A percentile compares a stretch with the other conserved stretches of the same genome.
These are phyloP conservation scores for Pyrgus malvae DNA, from an alignment of 2,888 invertebrate species.

Conservation along the genomic window DNA sequence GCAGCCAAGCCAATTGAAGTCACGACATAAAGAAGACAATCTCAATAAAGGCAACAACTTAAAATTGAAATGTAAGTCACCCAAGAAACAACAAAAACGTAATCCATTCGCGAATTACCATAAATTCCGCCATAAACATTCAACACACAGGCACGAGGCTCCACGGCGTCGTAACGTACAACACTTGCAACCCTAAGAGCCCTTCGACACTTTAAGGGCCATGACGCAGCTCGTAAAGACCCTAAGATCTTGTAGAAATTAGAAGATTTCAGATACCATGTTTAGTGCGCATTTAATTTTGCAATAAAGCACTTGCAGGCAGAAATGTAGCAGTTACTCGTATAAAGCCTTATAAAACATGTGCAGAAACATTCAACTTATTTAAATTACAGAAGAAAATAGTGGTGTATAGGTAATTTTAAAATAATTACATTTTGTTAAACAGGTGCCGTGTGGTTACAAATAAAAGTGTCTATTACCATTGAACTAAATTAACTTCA, in stretches of 20 bases:
- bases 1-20: too few relatives aligned
- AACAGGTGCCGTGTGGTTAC: too few relatives aligned
- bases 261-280: slow-evolving; percentile 15
- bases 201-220: slow-evolving; percentile 18
- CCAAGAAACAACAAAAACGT: neutral
- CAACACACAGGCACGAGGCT: slow-evolving; percentile 15
- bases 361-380: too few relatives aligned
- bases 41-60: too few relatives aligned
- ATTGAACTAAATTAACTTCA: too few relatives aligned
- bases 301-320: neutral
- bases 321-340: too few relatives aligned
- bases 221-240: slow-evolving; percentile 25
- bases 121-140: slow-evolving; percentile 7
- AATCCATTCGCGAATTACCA: slow-evolving; percentile 7
- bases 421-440: too few relatives aligned
- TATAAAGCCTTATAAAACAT: neutral
- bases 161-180: slow-evolving; percentile 15
- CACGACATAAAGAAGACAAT: too few relatives aligned
- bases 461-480: too few relatives aligned
- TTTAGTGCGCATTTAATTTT: slow-evolving; percentile 18
- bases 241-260: slow-evolving; percentile 20
- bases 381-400: too few relatives aligned
- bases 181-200: slow-evolving; percentile 3
- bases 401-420: too few relatives aligned
- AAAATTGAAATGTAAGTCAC: neutral